Evolutionary conservation across 2,113 vertebrate genomes (phyloP).

Genomic region (Melierax canorus): DNA sequence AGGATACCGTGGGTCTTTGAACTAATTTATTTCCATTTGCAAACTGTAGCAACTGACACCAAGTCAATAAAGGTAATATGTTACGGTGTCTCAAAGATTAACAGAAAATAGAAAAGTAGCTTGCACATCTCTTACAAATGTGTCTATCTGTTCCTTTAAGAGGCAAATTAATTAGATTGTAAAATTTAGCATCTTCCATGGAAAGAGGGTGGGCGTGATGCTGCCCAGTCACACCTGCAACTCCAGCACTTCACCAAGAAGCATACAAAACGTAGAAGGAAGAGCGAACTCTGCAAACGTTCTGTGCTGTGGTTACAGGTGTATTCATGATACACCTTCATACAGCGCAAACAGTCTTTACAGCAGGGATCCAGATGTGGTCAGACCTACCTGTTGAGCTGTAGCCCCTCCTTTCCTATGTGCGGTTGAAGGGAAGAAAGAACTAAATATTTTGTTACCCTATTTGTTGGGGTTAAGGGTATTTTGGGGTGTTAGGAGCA

Average conservation of each 20-base stretch:
- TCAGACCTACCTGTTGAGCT: background rate
- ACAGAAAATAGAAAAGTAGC: background rate
- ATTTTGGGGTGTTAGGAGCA: background rate
- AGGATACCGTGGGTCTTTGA: background rate
- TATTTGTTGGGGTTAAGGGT: background rate
- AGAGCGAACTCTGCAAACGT: background rate
- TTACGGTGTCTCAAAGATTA: background rate
- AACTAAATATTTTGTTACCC: background rate
- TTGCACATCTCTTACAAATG: background rate
- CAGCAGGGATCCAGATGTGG: accelerated
- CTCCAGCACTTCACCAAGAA: background rate
- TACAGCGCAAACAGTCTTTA: accelerated
- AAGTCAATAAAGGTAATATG: background rate
- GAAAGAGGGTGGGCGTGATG: accelerated
- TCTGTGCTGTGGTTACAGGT: background rate
- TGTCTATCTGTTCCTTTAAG: background rate
- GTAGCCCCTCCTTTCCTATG: background rate
- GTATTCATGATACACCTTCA: accelerated
- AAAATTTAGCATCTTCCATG: background rate
- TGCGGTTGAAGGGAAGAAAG: background rate
- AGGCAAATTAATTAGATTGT: background rate
- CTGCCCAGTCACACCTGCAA: background rate
- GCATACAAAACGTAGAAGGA: background rate
- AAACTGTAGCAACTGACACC: background rate
- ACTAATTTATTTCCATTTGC: background rate